Evolutionary conservation across 2,113 vertebrate genomes (phyloP).

Genomic region (Xenus cinereus): DNA sequence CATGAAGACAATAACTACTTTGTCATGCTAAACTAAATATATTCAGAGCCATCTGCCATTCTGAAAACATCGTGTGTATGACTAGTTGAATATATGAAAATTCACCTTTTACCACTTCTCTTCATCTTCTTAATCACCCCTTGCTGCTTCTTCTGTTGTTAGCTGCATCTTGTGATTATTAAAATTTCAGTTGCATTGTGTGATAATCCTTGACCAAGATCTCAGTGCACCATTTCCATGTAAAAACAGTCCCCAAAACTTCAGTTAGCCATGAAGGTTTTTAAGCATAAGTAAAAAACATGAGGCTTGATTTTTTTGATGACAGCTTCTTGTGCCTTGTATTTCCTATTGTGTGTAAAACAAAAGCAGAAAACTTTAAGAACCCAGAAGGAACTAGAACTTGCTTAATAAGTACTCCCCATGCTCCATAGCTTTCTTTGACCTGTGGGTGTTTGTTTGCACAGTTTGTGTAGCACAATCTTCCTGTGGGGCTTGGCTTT

Average conservation of each 20-base stretch:
- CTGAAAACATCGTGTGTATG: not conserved
- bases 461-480: not conserved
- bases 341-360: not conserved
- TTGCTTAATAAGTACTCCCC: not conserved
- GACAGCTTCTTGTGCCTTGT: not conserved
- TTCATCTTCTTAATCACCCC: not conserved
- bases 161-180: not conserved
- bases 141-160: not conserved
- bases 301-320: accelerated
- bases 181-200: not conserved
- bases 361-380: not conserved
- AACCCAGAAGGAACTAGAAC: not conserved
- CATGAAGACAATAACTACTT: not conserved
- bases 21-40: not conserved
- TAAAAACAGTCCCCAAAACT: not conserved
- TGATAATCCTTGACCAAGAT: not conserved
- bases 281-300: not conserved
- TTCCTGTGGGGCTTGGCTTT: not conserved
- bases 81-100: not conserved
- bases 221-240: not conserved
- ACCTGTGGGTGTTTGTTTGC: not conserved
- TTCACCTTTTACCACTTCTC: accelerated
- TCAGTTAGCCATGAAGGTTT: not conserved
- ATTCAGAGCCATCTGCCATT: not conserved
- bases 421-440: not conserved